Conservation (phyloP, 1,140 invertebrate species). For the Drosophila orosa region DNA sequence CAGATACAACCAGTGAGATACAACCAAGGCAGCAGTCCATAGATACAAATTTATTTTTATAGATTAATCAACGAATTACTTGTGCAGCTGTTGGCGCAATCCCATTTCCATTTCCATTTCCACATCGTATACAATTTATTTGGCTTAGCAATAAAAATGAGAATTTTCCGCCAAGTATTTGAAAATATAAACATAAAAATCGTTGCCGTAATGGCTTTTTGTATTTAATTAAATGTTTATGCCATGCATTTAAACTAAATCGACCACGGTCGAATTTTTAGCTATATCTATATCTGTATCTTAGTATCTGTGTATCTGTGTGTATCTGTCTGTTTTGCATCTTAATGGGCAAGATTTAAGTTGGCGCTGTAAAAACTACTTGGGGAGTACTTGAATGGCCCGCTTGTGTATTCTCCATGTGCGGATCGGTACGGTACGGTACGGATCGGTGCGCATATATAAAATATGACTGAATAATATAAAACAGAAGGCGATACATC, state of each 20-base stretch:
- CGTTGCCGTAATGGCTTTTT: slow-evolving; percentile 36
- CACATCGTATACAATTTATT: slow-evolving; percentile 66
- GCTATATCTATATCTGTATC: slow-evolving; percentile 20
- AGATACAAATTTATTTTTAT: slow-evolving; percentile 82
- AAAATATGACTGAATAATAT: slow-evolving; percentile 79
- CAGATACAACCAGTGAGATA: neutral
- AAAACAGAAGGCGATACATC: slow-evolving; percentile 81
- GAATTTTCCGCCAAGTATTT: slow-evolving; percentile 64
- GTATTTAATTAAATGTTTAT: slow-evolving; percentile 75
- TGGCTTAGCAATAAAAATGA: slow-evolving; percentile 68
- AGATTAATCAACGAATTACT: slow-evolving; percentile 76
- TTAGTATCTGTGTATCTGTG: slow-evolving; percentile 6
- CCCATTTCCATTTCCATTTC: slow-evolving; percentile 49
- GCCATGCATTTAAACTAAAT: slow-evolving; percentile 62
- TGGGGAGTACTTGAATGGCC: slow-evolving; percentile 49
- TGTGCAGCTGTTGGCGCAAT: slow-evolving; percentile 56
- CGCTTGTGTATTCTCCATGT: slow-evolving; percentile 42
- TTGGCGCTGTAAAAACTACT: slow-evolving; percentile 52
- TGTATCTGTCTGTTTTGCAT: slow-evolving; percentile 39
- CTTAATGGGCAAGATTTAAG: slow-evolving; percentile 51
- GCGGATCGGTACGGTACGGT: slow-evolving; percentile 17
- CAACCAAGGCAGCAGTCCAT: slow-evolving; percentile 20
- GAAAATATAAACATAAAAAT: slow-evolving; percentile 67
- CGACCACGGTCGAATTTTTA: slow-evolving; percentile 26
- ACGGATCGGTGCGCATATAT: slow-evolving; percentile 48